Evolutionary conservation across 2,797 vertebrate species (phyloP), one percentile per base, ranked within the genome.

Genomic region (Oreochromis mossambicus): DNA sequence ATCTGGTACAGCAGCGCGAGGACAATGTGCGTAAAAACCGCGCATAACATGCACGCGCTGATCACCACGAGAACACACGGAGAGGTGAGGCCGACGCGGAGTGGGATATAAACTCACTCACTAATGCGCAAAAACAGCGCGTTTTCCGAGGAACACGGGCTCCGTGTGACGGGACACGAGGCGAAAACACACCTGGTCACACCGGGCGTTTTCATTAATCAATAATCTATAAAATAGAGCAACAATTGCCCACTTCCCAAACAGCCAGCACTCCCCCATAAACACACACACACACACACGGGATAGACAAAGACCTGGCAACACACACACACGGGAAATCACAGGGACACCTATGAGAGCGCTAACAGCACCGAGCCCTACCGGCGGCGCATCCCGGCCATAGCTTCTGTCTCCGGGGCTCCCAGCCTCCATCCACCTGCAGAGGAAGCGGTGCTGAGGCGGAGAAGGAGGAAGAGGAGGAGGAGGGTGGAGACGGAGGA

Each of bases 371-470:
- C 80, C 79, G 83, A 86, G 21, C 10, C 91, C 78, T 91, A 92
- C 82, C 87, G 79, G 87, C 88, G 79, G 89, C 91, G 87, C 86
- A 19, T 78, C 77, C 89, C 80, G 75, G 2, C 56, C 93, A 91
- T 93, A 86, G 84, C 88, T 61, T 88, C 81, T 50, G 86, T 86
- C 78, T 88, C 87, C 87, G 85, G 84, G 85, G 85, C 92, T 91
- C 58, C 85, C 80, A 87, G 83, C 82, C 83, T 91, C 88, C 88
- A 88, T 93, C 89, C 92, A 92, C 93, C 92, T 85, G 94, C 94
- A 83, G 86, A 87, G 87, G 87, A 88, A 90, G 89, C 79, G 80
- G 77, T 50, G 56, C 79, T 55, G 78, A 80, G 79, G 83, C 41
- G 50, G 70, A 36, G 70, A 77, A 78, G 54, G 63, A 32, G 15